Evolutionary conservation across 2,888 invertebrate genomes (phyloP), one percentile per base, ranked within the genome.

Genomic region (Aquatica leii): DNA sequence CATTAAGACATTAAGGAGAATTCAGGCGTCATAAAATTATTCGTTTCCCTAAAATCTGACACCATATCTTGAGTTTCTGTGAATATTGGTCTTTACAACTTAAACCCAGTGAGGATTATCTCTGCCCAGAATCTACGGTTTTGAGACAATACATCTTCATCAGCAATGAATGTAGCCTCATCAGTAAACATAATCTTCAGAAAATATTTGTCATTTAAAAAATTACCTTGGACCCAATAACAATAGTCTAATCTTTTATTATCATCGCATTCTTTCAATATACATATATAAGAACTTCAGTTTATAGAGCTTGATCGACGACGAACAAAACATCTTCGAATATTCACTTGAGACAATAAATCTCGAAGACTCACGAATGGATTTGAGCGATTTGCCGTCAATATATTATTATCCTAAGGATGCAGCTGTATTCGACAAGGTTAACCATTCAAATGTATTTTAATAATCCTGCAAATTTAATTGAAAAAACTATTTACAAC

Each of bases 391-490:
- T 40, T 40, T 40, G 12, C n/a, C 12, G 41, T 12, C 12, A 40
- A 40, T 8, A 40, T 51, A 51, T 24, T 14, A 34, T 51, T 14
- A 20, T 56, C 15, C 50, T 43, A 12, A 51, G 11, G 18, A 50
- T 37, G 56, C 54, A 5, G 35, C 12, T 41, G 41, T 54, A 54
- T 54, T 51, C 54, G 54, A 54, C 18, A 12, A 15, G 54, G 35
- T 40, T 54, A 15, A 54, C 37, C 14, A 54, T 54, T 54, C 54
- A 21, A 20, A 54, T 54, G 52, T 31, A 51, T 54, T 54, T 54
- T 37, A 54, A 54, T 40, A 54, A 54, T 18, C 37, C 54, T 54
- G 40, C 54, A 11, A 54, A 15, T 54, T 54, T 54, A 12, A 54
- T 40, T 54, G 18, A 54, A 54, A 54, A 35, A 35, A 52, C 8